phyloP scores from a whole-genome alignment of 2,888 invertebrate species.

The Hipparchia sbordonii region DNA sequence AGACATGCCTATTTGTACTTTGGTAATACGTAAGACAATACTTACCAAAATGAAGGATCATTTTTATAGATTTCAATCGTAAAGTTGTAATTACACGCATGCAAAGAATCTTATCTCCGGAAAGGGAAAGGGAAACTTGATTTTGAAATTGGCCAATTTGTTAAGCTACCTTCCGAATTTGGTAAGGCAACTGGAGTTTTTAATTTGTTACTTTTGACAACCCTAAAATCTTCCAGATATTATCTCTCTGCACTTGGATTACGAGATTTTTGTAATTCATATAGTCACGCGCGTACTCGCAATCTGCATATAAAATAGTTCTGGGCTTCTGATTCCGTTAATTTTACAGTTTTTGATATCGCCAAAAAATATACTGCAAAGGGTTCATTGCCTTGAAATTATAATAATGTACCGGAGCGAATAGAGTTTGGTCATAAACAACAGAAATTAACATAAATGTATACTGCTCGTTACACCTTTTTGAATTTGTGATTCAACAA shows the following conservation, averaged over 20 bases:
- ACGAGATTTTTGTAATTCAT: slow-evolving; percentile 51
- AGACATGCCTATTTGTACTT: background rate
- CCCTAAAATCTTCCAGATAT: slow-evolving; percentile 51
- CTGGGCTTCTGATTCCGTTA: slow-evolving; percentile 36
- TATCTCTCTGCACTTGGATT: slow-evolving; percentile 53
- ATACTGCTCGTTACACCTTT: background rate
- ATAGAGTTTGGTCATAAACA: slow-evolving; percentile 1
- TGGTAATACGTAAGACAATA: too few species aligned
- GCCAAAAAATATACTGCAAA: slow-evolving; percentile 1
- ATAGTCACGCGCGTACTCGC: slow-evolving; percentile 44
- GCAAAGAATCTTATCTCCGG: background rate
- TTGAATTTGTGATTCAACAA: background rate
- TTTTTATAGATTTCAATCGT: background rate
- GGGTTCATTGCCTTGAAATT: slow-evolving; percentile 9
- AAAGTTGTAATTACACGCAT: background rate
- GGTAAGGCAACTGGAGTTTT: background rate
- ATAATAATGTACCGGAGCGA: slow-evolving; percentile 1
- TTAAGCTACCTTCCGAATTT: too few species aligned
- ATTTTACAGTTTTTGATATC: slow-evolving; percentile 32
- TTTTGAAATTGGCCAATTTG: too few species aligned
- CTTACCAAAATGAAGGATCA: background rate
- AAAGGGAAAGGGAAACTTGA: too few species aligned
- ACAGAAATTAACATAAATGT: slow-evolving; percentile 1
- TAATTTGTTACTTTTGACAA: background rate
- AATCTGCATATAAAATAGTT: slow-evolving; percentile 39